Evolutionary conservation across 37 sponge, comb jelly and placozoan species (phyloP).

Genomic region (Chondrilla cf. caribensis): DNA sequence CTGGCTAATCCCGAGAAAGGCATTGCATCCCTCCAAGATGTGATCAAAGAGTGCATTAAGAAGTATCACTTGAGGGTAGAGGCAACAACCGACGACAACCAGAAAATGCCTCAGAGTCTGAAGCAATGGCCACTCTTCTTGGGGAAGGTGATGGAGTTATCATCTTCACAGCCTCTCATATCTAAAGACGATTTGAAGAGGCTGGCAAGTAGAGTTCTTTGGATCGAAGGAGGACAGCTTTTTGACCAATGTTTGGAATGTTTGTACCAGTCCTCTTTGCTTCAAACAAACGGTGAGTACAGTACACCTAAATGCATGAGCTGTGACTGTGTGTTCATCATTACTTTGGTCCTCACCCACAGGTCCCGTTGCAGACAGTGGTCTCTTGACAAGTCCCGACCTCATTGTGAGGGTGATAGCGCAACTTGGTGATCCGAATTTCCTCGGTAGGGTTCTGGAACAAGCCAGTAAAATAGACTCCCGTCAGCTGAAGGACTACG

Average conservation of each 20-base stretch:
- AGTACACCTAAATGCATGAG: no score
- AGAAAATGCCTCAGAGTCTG: slow-evolving; percentile 1
- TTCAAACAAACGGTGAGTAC: background rate
- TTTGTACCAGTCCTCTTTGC: background rate
- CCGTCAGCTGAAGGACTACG: background rate
- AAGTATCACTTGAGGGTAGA: background rate
- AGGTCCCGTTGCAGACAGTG: background rate
- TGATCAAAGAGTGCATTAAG: background rate
- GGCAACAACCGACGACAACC: background rate
- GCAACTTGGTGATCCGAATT: background rate
- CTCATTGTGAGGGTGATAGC: background rate
- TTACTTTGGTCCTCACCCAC: no score
- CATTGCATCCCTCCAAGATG: background rate
- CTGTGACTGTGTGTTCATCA: no score
- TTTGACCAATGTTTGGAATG: background rate
- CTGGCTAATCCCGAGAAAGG: background rate
- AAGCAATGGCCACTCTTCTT: slow-evolving; percentile 7
- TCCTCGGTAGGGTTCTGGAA: background rate
- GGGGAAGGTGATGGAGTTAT: slow-evolving; percentile 11
- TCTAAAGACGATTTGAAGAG: background rate
- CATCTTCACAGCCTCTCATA: background rate
- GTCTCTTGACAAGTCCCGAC: background rate
- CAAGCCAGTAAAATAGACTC: background rate
- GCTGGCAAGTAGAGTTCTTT: background rate
- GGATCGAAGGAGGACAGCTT: slow-evolving; percentile 17